A percentile compares a stretch with the other conserved stretches of the same genome.
phyloP scores from a whole-genome alignment of 2,113 vertebrate species.

The Epinephelus moara region DNA sequence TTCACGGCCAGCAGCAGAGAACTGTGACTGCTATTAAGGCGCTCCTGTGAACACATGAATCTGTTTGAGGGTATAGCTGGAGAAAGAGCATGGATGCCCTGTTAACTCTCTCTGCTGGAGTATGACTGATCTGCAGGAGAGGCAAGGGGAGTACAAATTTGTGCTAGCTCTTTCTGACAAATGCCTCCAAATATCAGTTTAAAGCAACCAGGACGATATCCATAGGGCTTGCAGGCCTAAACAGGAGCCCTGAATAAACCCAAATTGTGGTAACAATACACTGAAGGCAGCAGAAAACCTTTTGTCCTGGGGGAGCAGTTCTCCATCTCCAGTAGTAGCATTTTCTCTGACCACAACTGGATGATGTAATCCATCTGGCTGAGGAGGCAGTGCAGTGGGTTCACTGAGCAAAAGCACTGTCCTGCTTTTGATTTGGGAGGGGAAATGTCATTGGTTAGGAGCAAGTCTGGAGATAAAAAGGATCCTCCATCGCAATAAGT shows the following conservation, averaged over 20 bases:
- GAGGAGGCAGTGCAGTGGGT: constrained; percentile 21
- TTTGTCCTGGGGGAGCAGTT: constrained; percentile 3
- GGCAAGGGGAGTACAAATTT: neutral
- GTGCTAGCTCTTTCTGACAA: neutral
- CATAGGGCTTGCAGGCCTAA: neutral
- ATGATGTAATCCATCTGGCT: constrained; percentile 62
- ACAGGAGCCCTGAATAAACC: neutral
- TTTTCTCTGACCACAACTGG: constrained; percentile 53
- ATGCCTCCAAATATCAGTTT: neutral
- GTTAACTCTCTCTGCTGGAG: neutral
- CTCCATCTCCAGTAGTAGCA: constrained; percentile 48
- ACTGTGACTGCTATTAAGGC: neutral
- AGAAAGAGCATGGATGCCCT: neutral
- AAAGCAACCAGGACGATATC: neutral
- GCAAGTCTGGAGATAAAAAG: constrained; percentile 46
- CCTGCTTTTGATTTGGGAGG: constrained; percentile 63
- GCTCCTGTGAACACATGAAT: constrained; percentile 5
- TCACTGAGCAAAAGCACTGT: constrained; percentile 33
- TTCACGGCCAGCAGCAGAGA: neutral
- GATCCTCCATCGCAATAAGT: constrained; percentile 40
- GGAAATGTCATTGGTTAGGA: constrained; percentile 47
- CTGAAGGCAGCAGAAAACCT: neutral
- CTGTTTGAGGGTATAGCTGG: neutral
- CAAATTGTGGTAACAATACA: neutral
- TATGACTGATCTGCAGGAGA: neutral